Conservation (phyloP, 2,888 invertebrate species). For the Mechanitis messenoides region DNA sequence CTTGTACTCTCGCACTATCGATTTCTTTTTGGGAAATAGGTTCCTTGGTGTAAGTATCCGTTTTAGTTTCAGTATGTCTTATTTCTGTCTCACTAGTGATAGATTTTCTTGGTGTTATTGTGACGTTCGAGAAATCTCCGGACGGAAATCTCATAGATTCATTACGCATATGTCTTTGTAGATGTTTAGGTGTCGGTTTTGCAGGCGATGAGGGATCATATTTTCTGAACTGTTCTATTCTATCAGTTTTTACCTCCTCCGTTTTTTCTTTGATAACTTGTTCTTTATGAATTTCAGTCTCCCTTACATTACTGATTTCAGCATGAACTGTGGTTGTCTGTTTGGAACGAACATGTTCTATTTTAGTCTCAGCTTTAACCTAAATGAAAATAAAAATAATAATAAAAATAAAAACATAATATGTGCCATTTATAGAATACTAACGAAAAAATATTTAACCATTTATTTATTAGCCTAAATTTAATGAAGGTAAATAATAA, state of each 20-base stretch:
- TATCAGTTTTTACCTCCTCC: conserved; percentile 57
- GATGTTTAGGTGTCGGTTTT: conserved; percentile 72
- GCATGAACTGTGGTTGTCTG: conserved; percentile 53
- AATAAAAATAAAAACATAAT: conserved; percentile 3
- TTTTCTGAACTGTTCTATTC: conserved; percentile 64
- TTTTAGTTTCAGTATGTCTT: conserved; percentile 50
- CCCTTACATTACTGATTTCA: conserved; percentile 54
- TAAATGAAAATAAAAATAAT: conserved; percentile 27
- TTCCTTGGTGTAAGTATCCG: conserved; percentile 53
- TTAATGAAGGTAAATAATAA: too few species aligned
- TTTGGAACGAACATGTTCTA: conserved; percentile 62
- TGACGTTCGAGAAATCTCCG: conserved; percentile 71
- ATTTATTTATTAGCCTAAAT: too few species aligned
- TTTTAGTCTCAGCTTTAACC: conserved; percentile 61
- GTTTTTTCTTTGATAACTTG: conserved; percentile 42
- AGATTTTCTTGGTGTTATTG: conserved; percentile 67
- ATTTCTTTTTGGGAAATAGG: conserved; percentile 68
- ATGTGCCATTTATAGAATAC: neutral
- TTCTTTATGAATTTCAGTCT: conserved; percentile 42
- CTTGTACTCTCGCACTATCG: conserved; percentile 72
- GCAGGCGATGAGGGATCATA: conserved; percentile 68
- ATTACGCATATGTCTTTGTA: conserved; percentile 73
- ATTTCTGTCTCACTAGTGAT: conserved; percentile 66
- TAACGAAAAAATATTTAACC: neutral
- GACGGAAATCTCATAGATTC: conserved; percentile 75